Base-by-base conservation (phyloP, 30 jellyfish, hydroid and myxozoan species). In the Cassiopea andromeda region DNA sequence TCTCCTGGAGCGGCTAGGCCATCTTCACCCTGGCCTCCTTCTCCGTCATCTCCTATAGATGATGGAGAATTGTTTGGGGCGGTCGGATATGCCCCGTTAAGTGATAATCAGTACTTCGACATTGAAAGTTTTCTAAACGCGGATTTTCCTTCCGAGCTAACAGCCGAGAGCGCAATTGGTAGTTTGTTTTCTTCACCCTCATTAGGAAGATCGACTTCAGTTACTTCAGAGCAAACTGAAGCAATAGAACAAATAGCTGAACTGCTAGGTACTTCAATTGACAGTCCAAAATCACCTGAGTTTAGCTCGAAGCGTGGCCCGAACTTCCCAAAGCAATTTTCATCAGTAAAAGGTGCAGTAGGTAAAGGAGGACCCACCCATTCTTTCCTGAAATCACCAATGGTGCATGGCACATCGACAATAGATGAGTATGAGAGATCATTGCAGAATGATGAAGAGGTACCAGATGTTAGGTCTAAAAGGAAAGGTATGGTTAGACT, bases 41-140 rank as follows among this genome's bases (percentile, higher is more conserved):
- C 89, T 38, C 94, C 94, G 13, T 67, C 85, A 44, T 87, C 94
- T 1, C 84, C 94, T 1, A 74, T 86, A 44, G 94, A 87, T 38
- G 94, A 87, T 57, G 94, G 90, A 64, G 94, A 64, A 14, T 44
- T 87, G 69, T 87, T 87, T 78, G 94, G 94, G 14, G 94, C 94
- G 7, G 85, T 87, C 16, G 94, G 94, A 4, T 87, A 87, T 59
- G 82, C 94, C 15, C 94, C 94, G 16, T 75, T 66, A 73, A 69
- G 88, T 73, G 82, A 75, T 59, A 68, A 81, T 15, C 87, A 87
- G 17, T 78, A 87, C 60, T 87, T 87, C 69, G 94, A 87, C 75
- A 87, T 87, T 19, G 94, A 87, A 46, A 87, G 90, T 44, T 87
- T 87, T 60, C 46, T 87, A 87, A 73, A 70, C 47, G 86, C 85